Conservation (phyloP, 2,113 vertebrate genomes). For the Aviceda subcristata region DNA sequence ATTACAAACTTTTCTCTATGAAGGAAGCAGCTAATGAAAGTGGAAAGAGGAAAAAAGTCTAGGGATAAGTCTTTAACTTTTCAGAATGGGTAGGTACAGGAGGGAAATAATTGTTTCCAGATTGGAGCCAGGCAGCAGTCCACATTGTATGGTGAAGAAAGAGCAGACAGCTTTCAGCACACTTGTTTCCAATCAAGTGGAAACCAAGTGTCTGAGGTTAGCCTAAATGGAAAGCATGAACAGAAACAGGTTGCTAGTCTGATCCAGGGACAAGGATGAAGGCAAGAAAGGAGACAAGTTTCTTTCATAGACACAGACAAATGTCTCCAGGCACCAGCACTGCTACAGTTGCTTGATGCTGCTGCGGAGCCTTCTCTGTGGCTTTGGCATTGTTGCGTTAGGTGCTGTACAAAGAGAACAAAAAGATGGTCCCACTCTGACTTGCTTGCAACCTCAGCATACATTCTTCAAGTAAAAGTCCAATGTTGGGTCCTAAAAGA, state of each 20-base stretch:
- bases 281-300: neutral
- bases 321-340: neutral
- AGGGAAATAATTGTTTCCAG: constrained; percentile 37
- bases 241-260: neutral
- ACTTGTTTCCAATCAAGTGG: constrained; percentile 1
- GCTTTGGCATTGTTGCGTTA: neutral
- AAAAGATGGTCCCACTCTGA: neutral
- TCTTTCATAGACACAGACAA: neutral
- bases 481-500: neutral
- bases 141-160: neutral
- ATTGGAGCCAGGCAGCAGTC: neutral
- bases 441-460: neutral
- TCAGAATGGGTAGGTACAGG: neutral
- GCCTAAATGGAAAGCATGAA: neutral
- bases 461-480: neutral
- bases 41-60: neutral
- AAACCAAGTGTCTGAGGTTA: neutral
- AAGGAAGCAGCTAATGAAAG: neutral
- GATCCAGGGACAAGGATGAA: neutral
- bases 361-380: neutral
- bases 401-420: neutral
- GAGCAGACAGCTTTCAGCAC: neutral
- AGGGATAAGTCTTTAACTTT: neutral
- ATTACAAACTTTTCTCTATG: neutral
- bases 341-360: neutral